Conservation (phyloP, 23 tunicate species). For the Trididemnum nubilum region DNA sequence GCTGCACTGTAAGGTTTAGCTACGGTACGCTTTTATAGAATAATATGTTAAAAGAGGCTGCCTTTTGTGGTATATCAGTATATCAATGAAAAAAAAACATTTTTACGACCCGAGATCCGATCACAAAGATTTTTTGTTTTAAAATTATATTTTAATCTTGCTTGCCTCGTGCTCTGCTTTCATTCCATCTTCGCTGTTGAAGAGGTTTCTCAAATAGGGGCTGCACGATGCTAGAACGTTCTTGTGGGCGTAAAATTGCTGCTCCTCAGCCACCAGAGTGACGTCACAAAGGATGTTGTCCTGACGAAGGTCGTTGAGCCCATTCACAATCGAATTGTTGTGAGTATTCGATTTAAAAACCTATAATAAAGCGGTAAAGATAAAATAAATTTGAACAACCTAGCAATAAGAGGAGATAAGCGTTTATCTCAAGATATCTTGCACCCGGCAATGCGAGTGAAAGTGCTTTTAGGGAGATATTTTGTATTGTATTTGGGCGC, state of each 20-base stretch:
- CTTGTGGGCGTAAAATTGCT: slow-evolving; percentile 86
- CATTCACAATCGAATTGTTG: slow-evolving; percentile 71
- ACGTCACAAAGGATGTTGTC: slow-evolving; percentile 99
- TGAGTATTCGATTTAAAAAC: slow-evolving; percentile 90
- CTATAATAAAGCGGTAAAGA: slow-evolving; percentile 14
- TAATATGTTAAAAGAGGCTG: no score
- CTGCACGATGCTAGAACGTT: slow-evolving; percentile 91
- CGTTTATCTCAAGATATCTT: background rate
- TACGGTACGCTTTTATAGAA: no score
- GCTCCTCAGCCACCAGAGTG: slow-evolving; percentile 94
- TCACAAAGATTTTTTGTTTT: no score
- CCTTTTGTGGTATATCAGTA: no score
- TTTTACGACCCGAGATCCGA: no score
- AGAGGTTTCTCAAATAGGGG: slow-evolving; percentile 86
- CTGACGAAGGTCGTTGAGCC: slow-evolving; percentile 85
- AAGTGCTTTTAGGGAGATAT: no score
- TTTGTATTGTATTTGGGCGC: no score
- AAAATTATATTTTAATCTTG: no score
- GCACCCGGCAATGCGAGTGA: no score
- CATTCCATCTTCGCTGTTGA: slow-evolving; percentile 86
- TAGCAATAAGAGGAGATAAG: no score
- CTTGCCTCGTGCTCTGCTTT: slow-evolving; percentile 93
- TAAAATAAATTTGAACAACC: background rate
- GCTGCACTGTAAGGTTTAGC: no score
- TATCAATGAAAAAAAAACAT: no score